Percentiles rank a stretch among this genome's conserved stretches.
Conservation (phyloP, 2,888 invertebrate genomes). For the Epirrhoe alternata region DNA sequence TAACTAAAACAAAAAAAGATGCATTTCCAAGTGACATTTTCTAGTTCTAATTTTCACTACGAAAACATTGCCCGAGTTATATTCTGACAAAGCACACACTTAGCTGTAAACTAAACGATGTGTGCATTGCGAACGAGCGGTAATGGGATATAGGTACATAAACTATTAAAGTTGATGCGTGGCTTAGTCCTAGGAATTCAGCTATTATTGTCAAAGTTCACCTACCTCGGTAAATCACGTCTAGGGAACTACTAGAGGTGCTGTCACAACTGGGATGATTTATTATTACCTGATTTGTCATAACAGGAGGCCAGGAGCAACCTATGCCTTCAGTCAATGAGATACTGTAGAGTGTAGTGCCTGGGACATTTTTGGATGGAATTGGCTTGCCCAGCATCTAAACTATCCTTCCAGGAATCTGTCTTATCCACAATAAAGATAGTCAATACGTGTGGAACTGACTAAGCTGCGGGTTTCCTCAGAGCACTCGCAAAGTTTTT, state of each 20-base stretch:
- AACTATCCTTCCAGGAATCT: no score
- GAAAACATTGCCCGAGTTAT: background rate
- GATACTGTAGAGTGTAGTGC: no score
- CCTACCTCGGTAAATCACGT: conserved; percentile 26
- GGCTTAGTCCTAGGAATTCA: conserved; percentile 23
- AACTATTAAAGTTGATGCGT: conserved; percentile 2
- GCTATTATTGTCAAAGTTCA: conserved; percentile 25
- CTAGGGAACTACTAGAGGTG: conserved; percentile 6
- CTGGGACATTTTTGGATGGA: no score
- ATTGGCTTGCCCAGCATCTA: no score
- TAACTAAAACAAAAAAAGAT: background rate
- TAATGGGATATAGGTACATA: conserved; percentile 10
- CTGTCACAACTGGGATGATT: background rate
- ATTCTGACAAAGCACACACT: conserved; percentile 1
- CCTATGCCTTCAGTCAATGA: no score
- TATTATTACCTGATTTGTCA: no score
- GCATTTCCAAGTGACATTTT: background rate
- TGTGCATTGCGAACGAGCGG: conserved; percentile 19
- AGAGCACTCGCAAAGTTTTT: no score
- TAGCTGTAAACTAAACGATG: conserved; percentile 17
- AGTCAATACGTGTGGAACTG: no score
- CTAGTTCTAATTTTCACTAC: background rate
- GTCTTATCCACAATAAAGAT: no score
- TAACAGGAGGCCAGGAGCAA: no score
- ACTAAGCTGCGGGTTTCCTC: no score